Base-by-base conservation (phyloP, 2,888 invertebrate genomes). In the Schrankia costaestrigalis region DNA sequence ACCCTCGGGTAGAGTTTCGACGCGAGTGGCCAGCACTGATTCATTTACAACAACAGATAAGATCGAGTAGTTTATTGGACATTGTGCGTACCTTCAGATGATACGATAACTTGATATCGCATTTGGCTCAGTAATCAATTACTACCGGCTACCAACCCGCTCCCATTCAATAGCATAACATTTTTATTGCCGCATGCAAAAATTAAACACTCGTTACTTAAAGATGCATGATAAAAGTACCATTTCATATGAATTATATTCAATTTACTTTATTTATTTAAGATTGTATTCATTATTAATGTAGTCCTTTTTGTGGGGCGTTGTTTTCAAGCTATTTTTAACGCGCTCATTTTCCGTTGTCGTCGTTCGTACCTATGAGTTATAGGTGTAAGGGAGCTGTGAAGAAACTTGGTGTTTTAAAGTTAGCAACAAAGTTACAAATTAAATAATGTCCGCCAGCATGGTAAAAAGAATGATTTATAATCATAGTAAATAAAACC, bases 31-130 rank as follows among this genome's bases (percentile, higher is more conserved):
- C 44, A 37, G 67, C 68, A 74, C 80, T 80, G 86, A 85, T 82
- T 79, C 84, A 85, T 82, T 84, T 80, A 77, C 78, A 71, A 71
- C 62, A 66, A 72, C 69, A 67, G 85, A 86, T 85, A 82, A 56
- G 59, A 78, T 81, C 82, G 54, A 50, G 68, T 84, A 72, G 77
- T 87, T 85, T 87, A 87, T 87, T 80, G 80, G 71, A 81, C 81
- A 83, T 84, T 85, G 85, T 84, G 77, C 72, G 72, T 73, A 68
- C 66, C 64, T 53, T 59, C 64, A 58, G 84, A 84, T 85, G 63
- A 7, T 37, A 18, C 56, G 85, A 86, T 85, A 80, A 68, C 56
- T 58, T 66, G 70, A 75, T 83, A 80, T 67, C 71, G 74, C 71
- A 78, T 70, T 65, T 66, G 63, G 61, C 65, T 62, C 67, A 48